Percentiles rank a stretch among this genome's conserved stretches.
phyloP scores from a whole-genome alignment of 1,140 invertebrate genomes.

The Neuroterus valhalla region DNA sequence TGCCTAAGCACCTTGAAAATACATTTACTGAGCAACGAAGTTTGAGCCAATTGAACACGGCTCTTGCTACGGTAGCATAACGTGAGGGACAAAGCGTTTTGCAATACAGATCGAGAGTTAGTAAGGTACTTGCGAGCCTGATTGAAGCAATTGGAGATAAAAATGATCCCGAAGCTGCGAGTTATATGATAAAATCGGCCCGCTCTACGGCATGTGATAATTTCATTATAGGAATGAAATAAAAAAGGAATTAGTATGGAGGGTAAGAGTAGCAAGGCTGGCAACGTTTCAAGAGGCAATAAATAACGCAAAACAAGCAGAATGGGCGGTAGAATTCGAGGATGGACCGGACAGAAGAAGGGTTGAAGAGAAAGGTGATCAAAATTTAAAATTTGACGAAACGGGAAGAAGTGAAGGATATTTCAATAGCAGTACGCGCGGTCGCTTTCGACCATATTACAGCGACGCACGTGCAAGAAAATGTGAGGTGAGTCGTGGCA shows the following conservation, averaged over 20 bases:
- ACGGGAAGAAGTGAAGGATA: too few species aligned
- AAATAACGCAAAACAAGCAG: conserved; percentile 11
- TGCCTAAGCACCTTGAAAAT: too few species aligned
- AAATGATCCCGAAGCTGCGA: not conserved
- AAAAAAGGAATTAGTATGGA: not conserved
- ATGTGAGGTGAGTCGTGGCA: too few species aligned
- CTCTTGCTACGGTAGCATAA: too few species aligned
- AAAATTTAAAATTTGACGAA: too few species aligned
- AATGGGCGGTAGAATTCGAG: conserved; percentile 23
- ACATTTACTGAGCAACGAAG: too few species aligned
- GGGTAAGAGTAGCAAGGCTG: not conserved
- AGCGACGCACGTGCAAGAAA: too few species aligned
- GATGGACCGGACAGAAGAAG: not conserved
- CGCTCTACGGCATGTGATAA: not conserved
- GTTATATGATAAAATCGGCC: not conserved
- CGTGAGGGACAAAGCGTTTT: too few species aligned
- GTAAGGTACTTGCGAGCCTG: not conserved
- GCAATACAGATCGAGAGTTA: too few species aligned
- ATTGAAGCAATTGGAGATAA: not conserved
- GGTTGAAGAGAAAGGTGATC: not conserved
- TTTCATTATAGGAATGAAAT: not conserved
- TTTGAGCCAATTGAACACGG: too few species aligned
- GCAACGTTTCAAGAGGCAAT: conserved; percentile 24
- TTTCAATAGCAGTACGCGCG: too few species aligned
- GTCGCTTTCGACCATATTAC: too few species aligned